Base-by-base conservation (phyloP, 1,140 invertebrate genomes). In the Saxidomus purpurata region DNA sequence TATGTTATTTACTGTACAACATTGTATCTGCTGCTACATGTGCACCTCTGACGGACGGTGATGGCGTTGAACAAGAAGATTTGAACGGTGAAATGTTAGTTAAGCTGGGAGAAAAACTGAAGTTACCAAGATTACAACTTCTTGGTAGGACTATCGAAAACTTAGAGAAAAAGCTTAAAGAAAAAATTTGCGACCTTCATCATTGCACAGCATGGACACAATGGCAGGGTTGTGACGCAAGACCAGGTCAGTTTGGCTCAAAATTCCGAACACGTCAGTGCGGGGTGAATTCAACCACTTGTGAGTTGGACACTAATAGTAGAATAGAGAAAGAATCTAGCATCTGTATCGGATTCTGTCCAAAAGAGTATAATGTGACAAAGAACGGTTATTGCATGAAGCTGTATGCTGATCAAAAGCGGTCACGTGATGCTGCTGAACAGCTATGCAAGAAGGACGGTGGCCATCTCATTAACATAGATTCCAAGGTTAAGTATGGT, bases 321-420 rank as follows among this genome's bases (percentile, higher is more conserved):
- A 55, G 52, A 55, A 55, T n/a, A 19, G 59, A 63, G 28, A 63
- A 17, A 67, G 63, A 67, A 9, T 67, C n/a, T 28, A 17, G 63
- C 31, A 31, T 67, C 9, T 67, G n/a, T 31, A 31, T 31, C 4
- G n/a, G 63, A 31, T 67, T 67, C 13, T 67, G 63, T 67, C 63
- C 63, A 31, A 25, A 6, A 1, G 71, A 76, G 9, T 76, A 76
- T 49, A 47, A 40, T 25, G 8, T 28, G 1, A 76, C 71, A n/a
- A 25, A 36, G n/a, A 40, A 76, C 49, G 71, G 71, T 19, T 76
- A 22, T 25, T 76, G 71, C 25, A 8, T 76, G 22, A 76, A 76
- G 49, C 6, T 76, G 15, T 47, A 76, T n/a, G 17, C 17, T 11
- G 19, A 4, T 25, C 1, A 43, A 13, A 76, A 76, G n/a, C 17